Base-by-base conservation (phyloP, 2,888 invertebrate species). In the Callimorpha dominula region DNA sequence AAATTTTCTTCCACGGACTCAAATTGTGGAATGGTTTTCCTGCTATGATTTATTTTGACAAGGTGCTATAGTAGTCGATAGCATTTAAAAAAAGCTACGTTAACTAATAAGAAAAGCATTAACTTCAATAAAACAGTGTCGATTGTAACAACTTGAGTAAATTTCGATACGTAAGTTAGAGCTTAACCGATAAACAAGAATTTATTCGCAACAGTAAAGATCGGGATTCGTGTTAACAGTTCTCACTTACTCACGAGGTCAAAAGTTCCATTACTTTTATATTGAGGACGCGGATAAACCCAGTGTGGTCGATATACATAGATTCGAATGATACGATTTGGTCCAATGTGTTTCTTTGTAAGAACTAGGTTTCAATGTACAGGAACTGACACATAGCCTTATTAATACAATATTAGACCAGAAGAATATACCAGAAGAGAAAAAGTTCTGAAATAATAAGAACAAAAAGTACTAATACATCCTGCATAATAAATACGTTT, bases 111-210 rank as follows among this genome's bases (percentile, higher is more conserved):
- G 11, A 57, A 12, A 9, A 31, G n/a, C n/a, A 54, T 20, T 1
- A 60, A 57, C 12, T 11, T 31, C 14, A 31, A 31, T 31, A 60
- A 31, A 60, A 31, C 14, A 31, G 14, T 46, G 14, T 20, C 3
- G 54, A 67, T n/a, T 42, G 42, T 52, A 40, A 12, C 49, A 49
- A 20, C 3, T 50, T 7, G n/a, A 54, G 40, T n/a, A 60, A 68
- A 20, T 8, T 46, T 43, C 46, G 5, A 20, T 6, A 42, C 8
- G 11, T 31, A 40, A 62, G 66, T 66, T 42, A 31, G 50, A 52
- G 11, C 8, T 71, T n/a, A 70, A 40, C 31, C 64, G 65, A 65
- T n/a, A 67, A 73, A 68, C 64, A 74, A 70, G 49, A 43, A 63
- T 20, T 63, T 62, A 49, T 68, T 64, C 46, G 49, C 31, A 52